Evolutionary conservation across 2,888 invertebrate species (phyloP).

Genomic region (Limnephilus lunatus): DNA sequence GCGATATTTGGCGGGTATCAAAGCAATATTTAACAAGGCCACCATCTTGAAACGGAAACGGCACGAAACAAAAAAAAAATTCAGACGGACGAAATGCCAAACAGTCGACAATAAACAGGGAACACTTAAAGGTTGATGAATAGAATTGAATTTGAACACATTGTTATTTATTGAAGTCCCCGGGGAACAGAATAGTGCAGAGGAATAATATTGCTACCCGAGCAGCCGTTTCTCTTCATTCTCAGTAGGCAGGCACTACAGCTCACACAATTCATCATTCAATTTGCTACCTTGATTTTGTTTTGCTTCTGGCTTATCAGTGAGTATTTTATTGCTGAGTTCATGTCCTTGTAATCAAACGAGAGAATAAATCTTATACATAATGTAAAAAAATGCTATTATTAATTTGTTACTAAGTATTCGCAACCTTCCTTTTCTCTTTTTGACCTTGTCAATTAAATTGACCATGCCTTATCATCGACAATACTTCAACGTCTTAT

Average conservation of each 20-base stretch:
- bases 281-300: not conserved
- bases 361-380: not conserved
- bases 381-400: slow-evolving; percentile 35
- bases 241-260: not conserved
- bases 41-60: too few relatives aligned
- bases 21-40: too few relatives aligned
- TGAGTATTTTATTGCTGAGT: slow-evolving; percentile 44
- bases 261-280: not conserved
- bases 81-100: too few relatives aligned
- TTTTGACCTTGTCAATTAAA: slow-evolving; percentile 46
- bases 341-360: slow-evolving; percentile 48
- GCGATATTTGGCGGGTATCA: too few relatives aligned
- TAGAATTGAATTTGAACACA: too few relatives aligned
- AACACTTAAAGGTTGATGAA: too few relatives aligned
- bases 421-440: slow-evolving; percentile 43
- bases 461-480: slow-evolving; percentile 25
- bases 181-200: not conserved
- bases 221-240: not conserved
- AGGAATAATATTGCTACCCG: not conserved
- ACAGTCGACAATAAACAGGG: too few relatives aligned
- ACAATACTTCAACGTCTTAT: slow-evolving; percentile 17
- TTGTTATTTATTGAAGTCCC: not conserved
- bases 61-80: too few relatives aligned
- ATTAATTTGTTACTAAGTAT: not conserved
- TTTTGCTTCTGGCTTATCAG: slow-evolving; percentile 20